Conservation (phyloP, 2,888 invertebrate species). For the Bombylius major region DNA sequence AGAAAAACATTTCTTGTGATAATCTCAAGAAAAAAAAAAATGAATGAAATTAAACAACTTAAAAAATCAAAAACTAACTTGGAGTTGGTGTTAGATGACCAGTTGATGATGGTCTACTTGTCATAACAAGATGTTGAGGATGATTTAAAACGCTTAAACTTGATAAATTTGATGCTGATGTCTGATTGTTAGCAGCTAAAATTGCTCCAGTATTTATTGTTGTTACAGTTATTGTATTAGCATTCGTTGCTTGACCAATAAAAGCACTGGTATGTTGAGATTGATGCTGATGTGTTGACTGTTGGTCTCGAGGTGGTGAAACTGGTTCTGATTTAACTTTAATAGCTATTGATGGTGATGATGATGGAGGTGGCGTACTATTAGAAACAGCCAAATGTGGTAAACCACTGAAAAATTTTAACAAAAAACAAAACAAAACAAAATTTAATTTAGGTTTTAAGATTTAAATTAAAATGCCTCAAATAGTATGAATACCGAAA, state of each 20-base stretch:
- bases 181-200: conserved; percentile 26
- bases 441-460: conserved; percentile 25
- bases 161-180: conserved; percentile 23
- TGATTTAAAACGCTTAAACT: conserved; percentile 44
- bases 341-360: conserved; percentile 70
- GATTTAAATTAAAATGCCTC: background rate
- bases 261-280: conserved; percentile 18
- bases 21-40: too few species aligned
- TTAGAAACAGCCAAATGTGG: conserved; percentile 66
- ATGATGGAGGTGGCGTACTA: conserved; percentile 59
- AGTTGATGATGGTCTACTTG: conserved; percentile 45
- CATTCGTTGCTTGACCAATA: conserved; percentile 16
- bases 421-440: conserved; percentile 32
- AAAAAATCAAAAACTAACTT: conserved; percentile 27
- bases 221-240: conserved; percentile 22
- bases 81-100: conserved; percentile 46
- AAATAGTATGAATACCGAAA: too few species aligned
- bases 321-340: conserved; percentile 93
- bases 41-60: background rate
- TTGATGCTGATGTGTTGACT: conserved; percentile 33
- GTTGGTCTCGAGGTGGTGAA: conserved; percentile 80
- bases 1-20: too few species aligned
- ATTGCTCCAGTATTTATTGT: conserved; percentile 26
- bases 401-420: conserved; percentile 46
- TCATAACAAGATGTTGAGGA: conserved; percentile 38